A percentile compares a stretch with the other conserved stretches of the same genome.
Conservation (phyloP, 1,140 invertebrate species). For the Drosophila serrata region DNA sequence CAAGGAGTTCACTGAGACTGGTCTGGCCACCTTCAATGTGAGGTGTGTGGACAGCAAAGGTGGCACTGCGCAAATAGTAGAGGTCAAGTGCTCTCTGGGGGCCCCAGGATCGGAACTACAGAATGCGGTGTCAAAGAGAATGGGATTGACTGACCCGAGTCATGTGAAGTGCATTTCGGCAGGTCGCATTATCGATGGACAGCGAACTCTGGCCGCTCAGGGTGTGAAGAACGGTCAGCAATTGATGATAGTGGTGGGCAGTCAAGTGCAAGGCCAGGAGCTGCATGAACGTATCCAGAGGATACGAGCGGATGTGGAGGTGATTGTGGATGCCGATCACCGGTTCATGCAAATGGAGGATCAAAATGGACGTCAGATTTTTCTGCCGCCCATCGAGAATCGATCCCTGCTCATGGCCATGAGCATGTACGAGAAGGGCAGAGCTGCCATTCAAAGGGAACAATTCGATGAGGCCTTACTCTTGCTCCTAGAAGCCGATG, state of each 20-base stretch:
- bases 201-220: constrained; percentile 86
- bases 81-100: constrained; percentile 64
- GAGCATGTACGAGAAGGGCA: constrained; percentile 91
- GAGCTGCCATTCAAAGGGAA: constrained; percentile 88
- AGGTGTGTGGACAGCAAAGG: constrained; percentile 62
- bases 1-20: constrained; percentile 88
- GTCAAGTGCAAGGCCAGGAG: constrained; percentile 28
- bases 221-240: constrained; percentile 88
- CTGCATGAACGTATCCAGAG: constrained; percentile 70
- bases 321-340: constrained; percentile 61
- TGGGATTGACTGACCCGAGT: constrained; percentile 62
- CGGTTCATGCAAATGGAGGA: constrained; percentile 88
- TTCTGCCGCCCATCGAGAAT: constrained; percentile 89
- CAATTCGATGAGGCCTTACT: constrained; percentile 90
- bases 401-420: constrained; percentile 90
- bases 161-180: constrained; percentile 89
- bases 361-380: constrained; percentile 90
- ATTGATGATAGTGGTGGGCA: constrained; percentile 88
- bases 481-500: constrained; percentile 91
- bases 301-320: constrained; percentile 72
- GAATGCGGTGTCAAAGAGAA: constrained; percentile 86
- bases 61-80: constrained; percentile 55
- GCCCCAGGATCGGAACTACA: constrained; percentile 87
- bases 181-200: constrained; percentile 88
- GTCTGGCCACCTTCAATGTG: constrained; percentile 84